Conservation (phyloP, 2,797 vertebrate species). For the Hafferia zeledoni region DNA sequence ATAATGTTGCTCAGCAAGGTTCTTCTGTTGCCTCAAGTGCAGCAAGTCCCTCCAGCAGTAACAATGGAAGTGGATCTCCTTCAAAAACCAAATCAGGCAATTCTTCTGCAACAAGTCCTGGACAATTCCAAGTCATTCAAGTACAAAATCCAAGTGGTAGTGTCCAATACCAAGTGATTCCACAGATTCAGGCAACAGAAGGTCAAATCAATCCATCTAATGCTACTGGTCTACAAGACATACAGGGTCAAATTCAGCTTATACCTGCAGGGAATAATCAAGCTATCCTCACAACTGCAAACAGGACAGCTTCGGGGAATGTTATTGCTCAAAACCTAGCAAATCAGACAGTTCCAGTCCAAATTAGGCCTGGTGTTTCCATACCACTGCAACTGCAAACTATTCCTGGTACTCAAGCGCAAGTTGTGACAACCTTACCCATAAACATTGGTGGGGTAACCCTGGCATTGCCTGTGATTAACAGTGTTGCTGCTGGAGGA, state of each 20-base stretch:
- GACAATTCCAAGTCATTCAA: conserved; percentile 95
- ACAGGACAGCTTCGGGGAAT: conserved; percentile 82
- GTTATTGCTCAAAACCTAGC: conserved; percentile 87
- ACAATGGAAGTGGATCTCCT: conserved; percentile 83
- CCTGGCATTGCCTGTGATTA: conserved; percentile 94
- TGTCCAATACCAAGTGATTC: conserved; percentile 97
- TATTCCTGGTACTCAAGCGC: conserved; percentile 91
- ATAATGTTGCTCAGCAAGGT: conserved; percentile 83
- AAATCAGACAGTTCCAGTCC: conserved; percentile 93
- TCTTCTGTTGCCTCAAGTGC: conserved; percentile 83
- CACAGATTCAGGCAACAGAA: conserved; percentile 94
- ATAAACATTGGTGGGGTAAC: conserved; percentile 98
- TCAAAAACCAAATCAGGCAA: conserved; percentile 82
- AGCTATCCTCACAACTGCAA: conserved; percentile 87
- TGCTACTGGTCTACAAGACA: conserved; percentile 85
- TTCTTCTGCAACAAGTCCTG: conserved; percentile 76
- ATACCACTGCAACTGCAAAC: conserved; percentile 95
- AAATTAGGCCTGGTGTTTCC: conserved; percentile 93
- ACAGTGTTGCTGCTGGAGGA: conserved; percentile 85
- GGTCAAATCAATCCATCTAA: conserved; percentile 90
- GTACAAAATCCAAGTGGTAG: conserved; percentile 89
- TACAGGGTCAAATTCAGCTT: conserved; percentile 92
- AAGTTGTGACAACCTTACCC: conserved; percentile 94
- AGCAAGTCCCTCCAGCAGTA: conserved; percentile 78
- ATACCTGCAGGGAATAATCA: conserved; percentile 92